Base-by-base conservation (phyloP, 2,797 vertebrate genomes). In the Lepus townsendii region DNA sequence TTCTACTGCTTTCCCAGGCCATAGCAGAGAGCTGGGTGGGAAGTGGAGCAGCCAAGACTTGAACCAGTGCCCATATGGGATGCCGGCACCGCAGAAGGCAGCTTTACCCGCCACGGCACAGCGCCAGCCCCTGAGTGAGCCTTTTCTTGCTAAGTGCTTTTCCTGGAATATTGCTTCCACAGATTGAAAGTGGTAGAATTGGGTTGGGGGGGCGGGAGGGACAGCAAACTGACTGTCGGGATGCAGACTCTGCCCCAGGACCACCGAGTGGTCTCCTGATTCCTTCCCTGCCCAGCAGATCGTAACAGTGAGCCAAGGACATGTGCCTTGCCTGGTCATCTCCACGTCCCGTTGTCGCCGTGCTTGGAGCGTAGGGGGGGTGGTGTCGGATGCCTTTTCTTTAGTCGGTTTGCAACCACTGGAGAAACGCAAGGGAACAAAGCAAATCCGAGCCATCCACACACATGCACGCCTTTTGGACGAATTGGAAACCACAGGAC, bases 381-480 rank as follows among this genome's bases (percentile, higher is more conserved):
- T 57, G 57, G 65, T 47, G 13, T 80, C 47, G 27, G 9, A 20
- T 38, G 80, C 72, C 84, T 84, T 91, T 73, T 95, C 88, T 78
- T 78, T 26, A 14, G 63, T 52, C 91, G 62, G 71, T 88, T 93
- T 54, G 63, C 19, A 16, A 42, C 90, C 95, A 88, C 95, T 84
- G 65, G 92, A 97, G 95, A 97, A 85, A 90, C 83, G 50, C 26
- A 3, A 5, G 96, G 91, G 93, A 96, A 96, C 97, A 96, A 96
- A 95, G 91, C 93, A 63, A 19, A 97, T 97, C 97, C 96, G 88
- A 96, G 93, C 95, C 91, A 90, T 92, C 97, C 97, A 97, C 96
- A 97, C 97, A 97, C 97, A 97, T 79, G 32, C 97, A 97, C 97
- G 97, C 96, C 96, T 98, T 98, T 97, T 92, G 96, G 96, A 66